Evolutionary conservation across 2,113 vertebrate genomes (phyloP).

Genomic region (Eira barbara): DNA sequence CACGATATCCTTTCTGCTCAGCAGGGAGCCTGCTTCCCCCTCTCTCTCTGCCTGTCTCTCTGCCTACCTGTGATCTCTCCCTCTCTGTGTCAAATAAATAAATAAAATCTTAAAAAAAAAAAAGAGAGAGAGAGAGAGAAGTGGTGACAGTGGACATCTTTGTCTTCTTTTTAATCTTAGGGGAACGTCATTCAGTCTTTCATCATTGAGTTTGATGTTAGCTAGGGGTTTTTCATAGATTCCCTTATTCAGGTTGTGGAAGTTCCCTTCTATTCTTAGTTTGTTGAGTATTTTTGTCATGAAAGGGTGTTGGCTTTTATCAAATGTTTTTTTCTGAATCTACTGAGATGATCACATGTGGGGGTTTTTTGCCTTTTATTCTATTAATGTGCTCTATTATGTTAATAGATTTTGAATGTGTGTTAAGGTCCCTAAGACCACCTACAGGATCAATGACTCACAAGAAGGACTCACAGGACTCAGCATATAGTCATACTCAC

Average conservation of each 20-base stretch:
- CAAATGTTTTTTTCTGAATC: background rate
- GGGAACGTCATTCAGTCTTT: background rate
- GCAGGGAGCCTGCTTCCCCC: too few relatives aligned
- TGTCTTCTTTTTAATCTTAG: background rate
- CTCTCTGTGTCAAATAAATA: too few relatives aligned
- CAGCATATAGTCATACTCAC: background rate
- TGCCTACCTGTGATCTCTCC: too few relatives aligned
- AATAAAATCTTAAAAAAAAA: too few relatives aligned
- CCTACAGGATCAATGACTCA: background rate
- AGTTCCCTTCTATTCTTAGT: background rate
- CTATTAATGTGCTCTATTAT: background rate
- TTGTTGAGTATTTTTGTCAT: background rate
- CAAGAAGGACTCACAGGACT: background rate
- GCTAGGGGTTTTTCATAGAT: background rate
- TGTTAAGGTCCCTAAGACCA: background rate
- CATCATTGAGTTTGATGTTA: background rate
- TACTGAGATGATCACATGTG: background rate
- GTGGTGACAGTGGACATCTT: background rate
- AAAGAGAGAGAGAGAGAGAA: background rate
- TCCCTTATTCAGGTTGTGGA: background rate
- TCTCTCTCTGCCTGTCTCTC: too few relatives aligned
- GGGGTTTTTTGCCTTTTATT: background rate
- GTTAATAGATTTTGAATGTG: background rate
- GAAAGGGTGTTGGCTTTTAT: background rate
- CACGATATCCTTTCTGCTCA: too few relatives aligned